Conservation (phyloP, 2,113 vertebrate genomes). For the Corynorhinus townsendii region DNA sequence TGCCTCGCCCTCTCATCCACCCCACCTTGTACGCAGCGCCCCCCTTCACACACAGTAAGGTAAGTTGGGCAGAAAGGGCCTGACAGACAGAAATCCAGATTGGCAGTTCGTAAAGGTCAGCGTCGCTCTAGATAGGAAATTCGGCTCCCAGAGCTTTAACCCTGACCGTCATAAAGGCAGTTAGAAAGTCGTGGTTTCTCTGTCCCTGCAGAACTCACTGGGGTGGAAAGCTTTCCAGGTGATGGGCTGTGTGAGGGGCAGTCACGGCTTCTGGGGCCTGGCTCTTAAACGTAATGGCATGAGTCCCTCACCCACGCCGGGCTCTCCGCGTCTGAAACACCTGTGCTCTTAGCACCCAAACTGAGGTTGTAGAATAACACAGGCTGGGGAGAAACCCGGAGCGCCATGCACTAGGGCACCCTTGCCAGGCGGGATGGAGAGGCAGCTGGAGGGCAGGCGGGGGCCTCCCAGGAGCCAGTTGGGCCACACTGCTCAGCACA, state of each 20-base stretch:
- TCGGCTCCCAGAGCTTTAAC: neutral
- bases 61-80: conserved; percentile 71
- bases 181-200: too few relatives aligned
- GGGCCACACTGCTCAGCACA: neutral
- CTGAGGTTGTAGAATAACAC: neutral
- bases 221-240: neutral
- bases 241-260: neutral
- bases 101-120: too few relatives aligned
- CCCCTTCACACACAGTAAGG: conserved; percentile 95
- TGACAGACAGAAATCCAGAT: neutral
- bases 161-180: neutral
- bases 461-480: neutral
- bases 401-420: rapidly evolving
- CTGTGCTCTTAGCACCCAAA: too few relatives aligned
- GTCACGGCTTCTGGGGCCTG: rapidly evolving
- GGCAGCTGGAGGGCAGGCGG: rapidly evolving
- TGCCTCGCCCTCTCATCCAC: conserved; percentile 93
- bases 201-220: neutral
- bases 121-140: neutral
- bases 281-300: rapidly evolving
- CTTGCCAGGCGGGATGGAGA: rapidly evolving
- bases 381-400: neutral
- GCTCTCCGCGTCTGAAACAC: neutral
- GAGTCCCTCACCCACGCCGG: too few relatives aligned
- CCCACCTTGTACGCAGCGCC: conserved; percentile 94